Evolutionary conservation across 1,140 invertebrate species (phyloP).

Genomic region (Bactericera cockerelli): DNA sequence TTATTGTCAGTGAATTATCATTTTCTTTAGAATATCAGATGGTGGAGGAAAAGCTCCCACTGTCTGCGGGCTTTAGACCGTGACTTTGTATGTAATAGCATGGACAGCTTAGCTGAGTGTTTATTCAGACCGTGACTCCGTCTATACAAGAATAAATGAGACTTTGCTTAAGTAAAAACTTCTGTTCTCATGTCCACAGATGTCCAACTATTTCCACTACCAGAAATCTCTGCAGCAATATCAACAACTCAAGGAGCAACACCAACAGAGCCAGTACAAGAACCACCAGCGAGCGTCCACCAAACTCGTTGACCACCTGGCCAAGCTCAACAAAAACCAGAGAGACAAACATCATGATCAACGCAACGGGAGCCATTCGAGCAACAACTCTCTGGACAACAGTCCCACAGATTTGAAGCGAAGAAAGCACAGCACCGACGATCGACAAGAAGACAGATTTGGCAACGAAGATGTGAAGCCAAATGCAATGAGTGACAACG

Average conservation of each 20-base stretch:
- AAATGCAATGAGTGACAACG: not conserved
- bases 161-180: not conserved
- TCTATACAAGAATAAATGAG: not conserved
- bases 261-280: not conserved
- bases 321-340: not conserved
- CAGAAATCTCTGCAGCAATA: not conserved
- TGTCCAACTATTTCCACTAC: constrained; percentile 2
- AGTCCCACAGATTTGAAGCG: too few relatives aligned
- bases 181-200: not conserved
- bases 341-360: not conserved
- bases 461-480: not conserved
- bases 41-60: too few relatives aligned
- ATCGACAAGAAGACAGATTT: not conserved
- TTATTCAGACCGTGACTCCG: not conserved
- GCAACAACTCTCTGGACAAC: too few relatives aligned
- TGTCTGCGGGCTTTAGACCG: too few relatives aligned
- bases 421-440: too few relatives aligned
- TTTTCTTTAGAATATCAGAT: too few relatives aligned
- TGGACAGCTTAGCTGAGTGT: not conserved
- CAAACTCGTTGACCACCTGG: not conserved
- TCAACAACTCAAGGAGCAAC: not conserved
- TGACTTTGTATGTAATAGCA: too few relatives aligned
- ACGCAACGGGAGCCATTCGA: not conserved
- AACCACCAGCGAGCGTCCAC: not conserved
- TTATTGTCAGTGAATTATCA: too few relatives aligned